Evolutionary conservation across 2,797 vertebrate species (phyloP), one percentile per base, ranked within the genome.

Genomic region (Hippoglossus hippoglossus): DNA sequence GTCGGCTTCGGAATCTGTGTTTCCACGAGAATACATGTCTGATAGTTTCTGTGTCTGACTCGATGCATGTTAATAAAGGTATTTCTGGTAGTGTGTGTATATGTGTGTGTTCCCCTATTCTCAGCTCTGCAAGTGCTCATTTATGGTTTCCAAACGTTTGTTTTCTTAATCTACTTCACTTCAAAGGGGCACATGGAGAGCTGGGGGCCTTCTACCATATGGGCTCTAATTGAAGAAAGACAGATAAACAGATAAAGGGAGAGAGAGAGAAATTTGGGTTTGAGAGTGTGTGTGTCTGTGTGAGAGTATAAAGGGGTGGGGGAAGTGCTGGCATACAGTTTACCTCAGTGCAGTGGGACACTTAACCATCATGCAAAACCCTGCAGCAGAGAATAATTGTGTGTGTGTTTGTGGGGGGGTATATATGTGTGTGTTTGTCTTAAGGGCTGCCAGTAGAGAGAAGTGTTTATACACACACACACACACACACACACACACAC

Each of bases 101-200:
- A 19, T 51, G 3, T 46, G 44, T 22, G 47, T 31, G 49, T 64
- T 55, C 2, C 28, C 15, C 36, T 66, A 52, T 75, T 85, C 71
- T 76, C 77, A 24, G 71, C 77, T 72, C 72, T 75, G 82, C 63
- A 58, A 83, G 67, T 52, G 80, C 71, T 89, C 84, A 86, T 85
- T 89, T 89, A 83, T 82, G 71, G 60, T 77, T 85, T 85, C 58
- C 71, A 88, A 88, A 85, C 61, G 15, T 87, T 89, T 89, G 75
- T 90, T 88, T 90, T 89, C 91, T 82, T 81, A 76, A 84, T 89
- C 86, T 86, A 74, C 75, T 88, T 80, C 71, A 86, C 91, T 92
- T 92, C 87, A 92, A 92, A 92, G 89, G n/a, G 59, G 67, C 86
- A 88, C 79, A 84, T 79, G 76, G 68, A 89, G 80, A 81, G 87